Conservation (phyloP, 2,113 vertebrate species). For the Oryzias woworae region DNA sequence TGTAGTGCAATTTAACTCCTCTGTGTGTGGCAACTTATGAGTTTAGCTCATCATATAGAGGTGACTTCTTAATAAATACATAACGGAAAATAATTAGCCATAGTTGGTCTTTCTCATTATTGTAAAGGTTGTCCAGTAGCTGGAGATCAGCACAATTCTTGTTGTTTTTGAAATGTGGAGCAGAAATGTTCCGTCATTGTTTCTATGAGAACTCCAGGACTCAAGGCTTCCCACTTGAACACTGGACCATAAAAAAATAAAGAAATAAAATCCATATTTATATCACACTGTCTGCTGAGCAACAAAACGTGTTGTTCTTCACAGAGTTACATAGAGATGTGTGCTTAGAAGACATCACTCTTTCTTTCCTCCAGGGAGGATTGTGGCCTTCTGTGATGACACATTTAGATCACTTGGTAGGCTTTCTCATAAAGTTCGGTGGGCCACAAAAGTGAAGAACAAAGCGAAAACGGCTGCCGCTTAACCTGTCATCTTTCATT, state of each 20-base stretch:
- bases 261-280: no score
- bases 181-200: not conserved
- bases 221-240: not conserved
- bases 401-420: constrained; percentile 55
- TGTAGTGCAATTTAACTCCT: no score
- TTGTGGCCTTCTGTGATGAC: constrained; percentile 20
- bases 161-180: no score
- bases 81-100: no score
- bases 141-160: no score
- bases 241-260: not conserved
- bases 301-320: not conserved
- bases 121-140: no score
- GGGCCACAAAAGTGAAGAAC: constrained; percentile 29
- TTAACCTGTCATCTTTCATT: constrained; percentile 65
- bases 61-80: no score
- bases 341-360: constrained; percentile 14
- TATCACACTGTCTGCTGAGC: not conserved
- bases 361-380: constrained; percentile 20
- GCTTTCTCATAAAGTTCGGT: constrained; percentile 62
- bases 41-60: no score
- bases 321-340: constrained; percentile 12
- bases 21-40: no score
- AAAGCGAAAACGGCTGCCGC: constrained; percentile 58
- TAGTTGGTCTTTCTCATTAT: no score
- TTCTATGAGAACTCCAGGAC: not conserved